Evolutionary conservation across 2,113 vertebrate genomes (phyloP), one percentile per base, ranked within the genome.

Genomic region (Hyperopisus bebe): DNA sequence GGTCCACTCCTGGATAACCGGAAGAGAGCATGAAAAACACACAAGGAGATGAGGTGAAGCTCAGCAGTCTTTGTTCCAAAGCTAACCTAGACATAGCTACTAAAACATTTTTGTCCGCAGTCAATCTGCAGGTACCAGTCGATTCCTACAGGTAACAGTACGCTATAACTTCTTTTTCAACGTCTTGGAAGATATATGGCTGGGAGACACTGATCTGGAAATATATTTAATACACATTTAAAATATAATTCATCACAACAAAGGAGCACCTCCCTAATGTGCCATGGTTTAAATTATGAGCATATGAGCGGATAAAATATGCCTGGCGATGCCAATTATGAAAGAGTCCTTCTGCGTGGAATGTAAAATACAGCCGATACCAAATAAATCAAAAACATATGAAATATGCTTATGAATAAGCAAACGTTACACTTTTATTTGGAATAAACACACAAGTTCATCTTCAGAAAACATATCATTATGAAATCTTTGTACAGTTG

Each of bases 231-330:
- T 80, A 39, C 74, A 80, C n/a, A 19, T 80, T 39, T 80, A 80
- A 80, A 80, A 80, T 42, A 42, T 80, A 80, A 80, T 80, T 80
- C 74, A 80, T 80, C 74, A 80, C 27, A 35, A 80, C 31, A 80
- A 80, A 35, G 35, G 13, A 80, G 31, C 1, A 42, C 74, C 35
- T 80, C 31, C 74, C 74, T 39, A 42, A 84, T 46, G 44, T 47
- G 42, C 39, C 17, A 44, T n/a, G 39, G 42, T 84, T n/a, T 84
- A 84, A 47, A 84, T 84, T 84, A 83, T 83, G 39, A 83, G 80
- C 39, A 47, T 42, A 44, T 3, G 82, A 84, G 19, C 82, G 44
- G 42, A 42, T 84, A 84, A 84, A 84, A 84, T 84, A 46, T 21
- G 82, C 44, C 82, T 84, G 17, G 3, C 35, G 19, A 84, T 46